Percentiles rank a stretch among this genome's conserved stretches.
Conservation (phyloP, 2,888 invertebrate species). For the Cosmopolites sordidus region DNA sequence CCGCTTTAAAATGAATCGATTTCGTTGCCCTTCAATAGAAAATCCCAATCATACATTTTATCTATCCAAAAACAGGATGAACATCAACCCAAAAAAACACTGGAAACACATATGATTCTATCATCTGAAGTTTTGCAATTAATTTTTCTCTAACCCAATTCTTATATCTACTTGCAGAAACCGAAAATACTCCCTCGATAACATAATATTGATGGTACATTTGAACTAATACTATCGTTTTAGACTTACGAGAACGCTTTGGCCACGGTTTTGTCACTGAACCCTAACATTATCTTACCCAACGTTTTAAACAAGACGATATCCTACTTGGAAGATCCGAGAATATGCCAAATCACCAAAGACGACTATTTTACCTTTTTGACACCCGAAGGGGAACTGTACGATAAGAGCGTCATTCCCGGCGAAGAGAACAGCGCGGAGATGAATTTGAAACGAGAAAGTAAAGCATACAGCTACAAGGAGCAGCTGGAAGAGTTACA, state of each 20-base stretch:
- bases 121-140: too few species aligned
- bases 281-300: constrained; percentile 62
- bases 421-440: constrained; percentile 49
- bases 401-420: constrained; percentile 79
- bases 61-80: too few species aligned
- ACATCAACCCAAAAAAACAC: too few species aligned
- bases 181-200: too few species aligned
- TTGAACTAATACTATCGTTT: constrained; percentile 11
- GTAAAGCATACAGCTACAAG: constrained; percentile 93
- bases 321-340: constrained; percentile 59
- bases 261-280: constrained; percentile 61
- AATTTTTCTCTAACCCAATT: too few species aligned
- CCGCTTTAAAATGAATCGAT: too few species aligned
- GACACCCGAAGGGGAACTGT: constrained; percentile 86
- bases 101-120: too few species aligned
- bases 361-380: constrained; percentile 77
- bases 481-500: constrained; percentile 95
- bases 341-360: constrained; percentile 67
- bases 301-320: constrained; percentile 60
- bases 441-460: constrained; percentile 89
- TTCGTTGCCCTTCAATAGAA: too few species aligned
- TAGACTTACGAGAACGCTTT: constrained; percentile 68
- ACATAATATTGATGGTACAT: too few species aligned
- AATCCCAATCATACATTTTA: too few species aligned
- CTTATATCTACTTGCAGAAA: too few species aligned